Conservation (phyloP, 2,888 invertebrate species). For the Drosophila robusta region DNA sequence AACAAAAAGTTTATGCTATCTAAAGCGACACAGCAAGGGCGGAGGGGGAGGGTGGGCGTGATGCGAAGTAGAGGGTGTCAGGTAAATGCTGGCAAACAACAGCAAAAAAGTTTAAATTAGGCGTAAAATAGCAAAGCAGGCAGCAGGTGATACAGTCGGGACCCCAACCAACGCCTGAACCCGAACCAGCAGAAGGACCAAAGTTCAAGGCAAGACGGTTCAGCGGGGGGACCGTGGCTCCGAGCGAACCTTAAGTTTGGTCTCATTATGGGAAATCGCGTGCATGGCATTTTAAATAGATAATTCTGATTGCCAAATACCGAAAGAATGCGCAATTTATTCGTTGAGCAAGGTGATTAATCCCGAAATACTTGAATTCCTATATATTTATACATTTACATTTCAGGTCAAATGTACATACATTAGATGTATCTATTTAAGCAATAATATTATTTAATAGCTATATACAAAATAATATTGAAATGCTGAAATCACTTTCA, state of each 20-base stretch:
- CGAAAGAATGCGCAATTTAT: conserved; percentile 21
- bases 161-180: conserved; percentile 1
- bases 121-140: conserved; percentile 43
- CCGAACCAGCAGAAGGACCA: not conserved
- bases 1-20: conserved; percentile 35
- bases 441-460: no score
- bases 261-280: conserved; percentile 17
- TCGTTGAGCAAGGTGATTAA: not conserved
- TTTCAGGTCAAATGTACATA: no score
- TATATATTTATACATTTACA: no score
- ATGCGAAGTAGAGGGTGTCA: not conserved
- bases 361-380: no score
- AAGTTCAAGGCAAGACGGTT: not conserved
- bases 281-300: conserved; percentile 29
- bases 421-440: no score
- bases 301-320: conserved; percentile 1
- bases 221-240: not conserved
- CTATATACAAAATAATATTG: no score
- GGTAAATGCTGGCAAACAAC: conserved; percentile 22
- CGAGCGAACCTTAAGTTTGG: not conserved
- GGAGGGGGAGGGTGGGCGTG: not conserved
- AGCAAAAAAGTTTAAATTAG: conserved; percentile 53
- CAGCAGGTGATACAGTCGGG: not conserved
- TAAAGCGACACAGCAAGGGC: conserved; percentile 1
- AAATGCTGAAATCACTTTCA: no score